Conservation (phyloP, 2,888 invertebrate genomes). For the Elysia crispata region DNA sequence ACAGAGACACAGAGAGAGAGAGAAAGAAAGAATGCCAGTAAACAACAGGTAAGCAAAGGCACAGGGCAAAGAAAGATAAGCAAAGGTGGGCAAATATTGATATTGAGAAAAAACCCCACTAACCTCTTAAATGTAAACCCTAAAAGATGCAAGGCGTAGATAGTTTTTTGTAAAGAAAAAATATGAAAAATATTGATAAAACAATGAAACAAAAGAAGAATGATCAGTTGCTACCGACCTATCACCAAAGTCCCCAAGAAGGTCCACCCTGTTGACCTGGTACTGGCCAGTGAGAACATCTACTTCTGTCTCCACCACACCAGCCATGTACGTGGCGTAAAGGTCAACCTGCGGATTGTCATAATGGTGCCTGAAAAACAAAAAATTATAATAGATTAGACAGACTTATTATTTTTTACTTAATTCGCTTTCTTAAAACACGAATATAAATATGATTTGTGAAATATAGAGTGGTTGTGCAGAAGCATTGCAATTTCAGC, state of each 20-base stretch:
- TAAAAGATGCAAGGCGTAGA: neutral
- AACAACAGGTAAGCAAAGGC: neutral
- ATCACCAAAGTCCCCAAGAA: no score
- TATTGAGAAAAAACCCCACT: no score
- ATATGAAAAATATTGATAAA: neutral
- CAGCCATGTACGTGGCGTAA: slow-evolving; percentile 70
- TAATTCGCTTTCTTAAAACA: no score
- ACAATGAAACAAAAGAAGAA: neutral
- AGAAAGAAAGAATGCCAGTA: neutral
- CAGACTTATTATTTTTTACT: no score
- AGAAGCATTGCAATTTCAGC: no score
- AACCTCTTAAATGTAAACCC: neutral
- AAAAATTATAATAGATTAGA: no score
- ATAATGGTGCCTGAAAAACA: no score
- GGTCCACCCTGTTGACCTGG: slow-evolving; percentile 62
- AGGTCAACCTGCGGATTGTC: slow-evolving; percentile 2
- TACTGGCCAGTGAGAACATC: slow-evolving; percentile 87
- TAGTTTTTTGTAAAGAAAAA: neutral
- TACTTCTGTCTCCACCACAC: slow-evolving; percentile 83
- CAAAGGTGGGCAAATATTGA: neutral
- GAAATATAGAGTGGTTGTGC: no score
- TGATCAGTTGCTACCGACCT: neutral
- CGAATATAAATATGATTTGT: no score
- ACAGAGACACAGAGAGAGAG: slow-evolving; percentile 21
- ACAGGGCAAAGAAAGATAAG: neutral